Percentiles rank a stretch among this genome's conserved stretches.
phyloP scores from a whole-genome alignment of 1,140 invertebrate species.

The Harlomillsia oculata region DNA sequence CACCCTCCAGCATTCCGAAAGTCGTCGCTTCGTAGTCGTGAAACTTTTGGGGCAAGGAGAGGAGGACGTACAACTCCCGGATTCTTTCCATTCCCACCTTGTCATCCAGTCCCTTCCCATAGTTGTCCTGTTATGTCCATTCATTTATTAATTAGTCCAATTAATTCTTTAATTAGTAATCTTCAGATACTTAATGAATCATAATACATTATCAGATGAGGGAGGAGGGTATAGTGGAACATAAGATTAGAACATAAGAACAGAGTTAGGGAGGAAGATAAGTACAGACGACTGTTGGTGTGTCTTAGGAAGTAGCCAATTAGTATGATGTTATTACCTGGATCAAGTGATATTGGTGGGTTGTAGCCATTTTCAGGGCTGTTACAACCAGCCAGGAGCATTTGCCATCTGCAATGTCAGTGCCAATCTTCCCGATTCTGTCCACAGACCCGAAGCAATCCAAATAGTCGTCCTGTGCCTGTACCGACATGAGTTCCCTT shows the following conservation, averaged over 20 bases:
- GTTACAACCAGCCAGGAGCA: slow-evolving; percentile 90
- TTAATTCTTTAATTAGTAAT: slow-evolving; percentile 26
- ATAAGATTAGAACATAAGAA: slow-evolving; percentile 5
- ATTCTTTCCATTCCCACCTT: slow-evolving; percentile 57
- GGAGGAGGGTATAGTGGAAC: neutral
- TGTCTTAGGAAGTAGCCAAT: no score
- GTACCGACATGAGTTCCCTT: no score
- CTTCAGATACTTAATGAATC: neutral
- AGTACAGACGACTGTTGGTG: no score
- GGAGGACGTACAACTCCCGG: slow-evolving; percentile 67
- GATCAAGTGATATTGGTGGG: slow-evolving; percentile 63
- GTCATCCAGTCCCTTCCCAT: slow-evolving; percentile 63
- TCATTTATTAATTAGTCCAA: no score
- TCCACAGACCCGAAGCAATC: slow-evolving; percentile 52
- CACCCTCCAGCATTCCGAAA: no score
- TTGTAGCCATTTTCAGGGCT: slow-evolving; percentile 66
- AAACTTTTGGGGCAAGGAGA: slow-evolving; percentile 66
- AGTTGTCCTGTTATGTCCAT: slow-evolving; percentile 66
- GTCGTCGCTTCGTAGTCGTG: slow-evolving; percentile 75
- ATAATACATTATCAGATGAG: slow-evolving; percentile 12
- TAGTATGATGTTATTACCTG: no score
- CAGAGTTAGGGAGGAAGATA: neutral
- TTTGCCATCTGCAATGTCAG: slow-evolving; percentile 89
- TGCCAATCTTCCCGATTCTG: slow-evolving; percentile 55
- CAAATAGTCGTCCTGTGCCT: slow-evolving; percentile 71